phyloP scores from a whole-genome alignment of 64 coral and sea anemone species.

The Pocillopora damicornis region DNA sequence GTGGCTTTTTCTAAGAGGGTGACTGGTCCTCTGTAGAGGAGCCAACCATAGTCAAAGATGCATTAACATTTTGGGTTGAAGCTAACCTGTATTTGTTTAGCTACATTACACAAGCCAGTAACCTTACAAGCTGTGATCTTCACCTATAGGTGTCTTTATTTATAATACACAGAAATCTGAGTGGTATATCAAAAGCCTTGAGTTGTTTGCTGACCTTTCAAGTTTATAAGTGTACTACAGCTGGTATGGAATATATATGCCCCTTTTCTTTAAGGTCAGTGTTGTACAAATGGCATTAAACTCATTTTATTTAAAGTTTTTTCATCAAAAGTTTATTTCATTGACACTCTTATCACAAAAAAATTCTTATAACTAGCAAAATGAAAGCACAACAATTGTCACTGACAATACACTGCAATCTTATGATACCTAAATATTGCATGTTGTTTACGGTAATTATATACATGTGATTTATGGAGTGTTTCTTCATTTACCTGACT shows the following conservation, averaged over 20 bases:
- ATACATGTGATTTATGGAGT: background rate
- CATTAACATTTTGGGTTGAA: too few species aligned
- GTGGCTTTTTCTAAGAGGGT: too few species aligned
- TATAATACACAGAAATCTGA: slow-evolving; percentile 18
- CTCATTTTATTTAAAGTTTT: background rate
- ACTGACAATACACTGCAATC: too few species aligned
- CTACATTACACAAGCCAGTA: too few species aligned
- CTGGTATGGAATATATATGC: slow-evolving; percentile 1
- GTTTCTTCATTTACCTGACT: background rate
- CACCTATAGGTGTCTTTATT: background rate
- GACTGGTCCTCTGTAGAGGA: too few species aligned
- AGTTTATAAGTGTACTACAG: slow-evolving; percentile 6
- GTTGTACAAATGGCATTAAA: background rate
- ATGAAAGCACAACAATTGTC: too few species aligned
- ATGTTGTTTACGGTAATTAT: background rate
- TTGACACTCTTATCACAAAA: too few species aligned
- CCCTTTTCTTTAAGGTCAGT: slow-evolving; percentile 10
- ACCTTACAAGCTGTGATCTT: background rate
- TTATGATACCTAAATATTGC: too few species aligned
- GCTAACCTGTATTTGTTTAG: too few species aligned
- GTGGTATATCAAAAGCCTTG: slow-evolving; percentile 9
- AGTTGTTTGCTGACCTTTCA: slow-evolving; percentile 27
- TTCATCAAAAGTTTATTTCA: too few species aligned
- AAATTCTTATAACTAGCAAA: too few species aligned
- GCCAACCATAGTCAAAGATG: too few species aligned